Evolutionary conservation across 1,140 invertebrate genomes (phyloP).

Genomic region (Drosophila ercepeae): DNA sequence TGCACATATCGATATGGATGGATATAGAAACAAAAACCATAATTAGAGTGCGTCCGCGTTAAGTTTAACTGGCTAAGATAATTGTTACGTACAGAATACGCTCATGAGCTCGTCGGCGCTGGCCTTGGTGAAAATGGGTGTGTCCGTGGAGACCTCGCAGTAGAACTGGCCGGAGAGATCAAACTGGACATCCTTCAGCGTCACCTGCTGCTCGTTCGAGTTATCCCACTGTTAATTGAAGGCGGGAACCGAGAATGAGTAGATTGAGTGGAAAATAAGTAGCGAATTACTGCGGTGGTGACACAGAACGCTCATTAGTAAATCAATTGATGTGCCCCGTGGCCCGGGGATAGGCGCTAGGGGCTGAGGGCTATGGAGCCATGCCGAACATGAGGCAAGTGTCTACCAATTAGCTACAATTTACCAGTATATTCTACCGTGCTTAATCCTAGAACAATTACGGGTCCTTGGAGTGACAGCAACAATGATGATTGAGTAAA

Average conservation of each 20-base stretch:
- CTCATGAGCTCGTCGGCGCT: slow-evolving; percentile 89
- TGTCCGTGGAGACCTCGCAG: slow-evolving; percentile 90
- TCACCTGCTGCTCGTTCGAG: slow-evolving; percentile 90
- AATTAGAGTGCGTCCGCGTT: slow-evolving; percentile 46
- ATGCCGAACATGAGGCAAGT: neutral
- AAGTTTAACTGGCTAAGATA: slow-evolving; percentile 15
- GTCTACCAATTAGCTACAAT: slow-evolving; percentile 32
- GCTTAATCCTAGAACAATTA: slow-evolving; percentile 25
- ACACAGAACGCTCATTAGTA: slow-evolving; percentile 31
- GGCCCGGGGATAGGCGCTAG: neutral
- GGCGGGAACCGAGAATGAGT: neutral
- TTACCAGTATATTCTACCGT: slow-evolving; percentile 14
- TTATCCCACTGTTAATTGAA: slow-evolving; percentile 86
- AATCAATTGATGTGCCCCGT: slow-evolving; percentile 25
- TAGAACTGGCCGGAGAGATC: slow-evolving; percentile 89
- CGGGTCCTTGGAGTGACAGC: slow-evolving; percentile 9
- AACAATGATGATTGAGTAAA: slow-evolving; percentile 34
- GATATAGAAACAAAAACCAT: slow-evolving; percentile 17
- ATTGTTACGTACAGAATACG: slow-evolving; percentile 89
- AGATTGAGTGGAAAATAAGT: neutral
- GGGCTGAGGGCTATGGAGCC: too few species aligned
- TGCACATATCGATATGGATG: slow-evolving; percentile 63
- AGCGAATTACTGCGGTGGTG: slow-evolving; percentile 6
- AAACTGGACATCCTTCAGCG: slow-evolving; percentile 89
- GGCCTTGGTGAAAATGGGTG: slow-evolving; percentile 90